Base-by-base conservation (phyloP, 2,888 invertebrate genomes). In the Calliopum simillimum region DNA sequence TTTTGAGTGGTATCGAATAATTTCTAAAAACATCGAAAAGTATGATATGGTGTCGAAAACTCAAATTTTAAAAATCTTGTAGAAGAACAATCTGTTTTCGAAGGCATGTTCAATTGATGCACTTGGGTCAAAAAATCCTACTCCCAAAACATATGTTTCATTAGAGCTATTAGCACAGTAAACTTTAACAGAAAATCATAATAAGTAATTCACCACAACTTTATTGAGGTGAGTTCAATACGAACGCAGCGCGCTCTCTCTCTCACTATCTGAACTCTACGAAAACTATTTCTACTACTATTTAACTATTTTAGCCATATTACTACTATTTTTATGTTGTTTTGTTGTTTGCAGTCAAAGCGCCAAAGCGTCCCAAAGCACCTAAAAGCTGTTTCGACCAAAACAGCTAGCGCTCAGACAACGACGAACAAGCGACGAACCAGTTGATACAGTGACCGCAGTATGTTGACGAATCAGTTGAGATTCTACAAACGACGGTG, bases 401-500 rank as follows among this genome's bases (percentile, higher is more conserved):
- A 61, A 65, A 41, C 62, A 56, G 46, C 14, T 58, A 62, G 62
- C 56, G 49, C 49, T 33, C 6, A 70, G 16, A 19, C 14, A 65
- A 59, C 55, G 56, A 66, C n/a, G n/a, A n/a, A n/a, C n/a, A n/a
- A n/a, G n/a, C n/a, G n/a, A 13, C 14, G 59, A 59, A 75, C 53
- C 55, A 73, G 71, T 69, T 56, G 61, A 62, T 68, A 66, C 71
- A 61, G 49, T 62, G 56, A 51, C 62, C 41, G 16, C 67, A 14
- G n/a, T 59, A 70, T 61, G 71, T 59, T 75, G 75, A 71, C 70
- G 71, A 74, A 79, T 82, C 78, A 82, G 82, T 82, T 79, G 79
- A 83, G 84, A 80, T 82, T 81, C 82, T 80, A 78, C 77, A 79
- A 80, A 78, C 79, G 79, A 80, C 79, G 78, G 76, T 77, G 80